A percentile compares a stretch with the other conserved stretches of the same genome.
phyloP scores from a whole-genome alignment of 2,888 invertebrate genomes.

The Cephus nigrinus region DNA sequence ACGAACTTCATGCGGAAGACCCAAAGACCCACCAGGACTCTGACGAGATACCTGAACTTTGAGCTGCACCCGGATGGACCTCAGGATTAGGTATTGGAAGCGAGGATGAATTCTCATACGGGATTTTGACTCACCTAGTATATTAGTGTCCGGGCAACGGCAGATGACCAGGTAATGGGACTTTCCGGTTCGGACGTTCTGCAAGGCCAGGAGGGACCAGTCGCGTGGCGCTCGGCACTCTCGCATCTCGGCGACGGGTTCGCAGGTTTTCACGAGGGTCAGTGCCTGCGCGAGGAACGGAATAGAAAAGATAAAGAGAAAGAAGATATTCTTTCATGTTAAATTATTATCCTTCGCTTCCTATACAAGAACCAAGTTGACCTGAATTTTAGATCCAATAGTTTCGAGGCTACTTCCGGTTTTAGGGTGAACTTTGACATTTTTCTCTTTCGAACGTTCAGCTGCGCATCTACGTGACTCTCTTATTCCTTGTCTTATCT shows the following conservation, averaged over 20 bases:
- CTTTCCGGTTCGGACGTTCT: slow-evolving; percentile 92
- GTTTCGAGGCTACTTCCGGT: neutral
- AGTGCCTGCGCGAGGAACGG: slow-evolving; percentile 70
- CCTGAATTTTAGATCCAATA: no score
- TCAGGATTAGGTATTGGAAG: neutral
- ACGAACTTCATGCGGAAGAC: no score
- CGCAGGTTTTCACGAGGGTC: slow-evolving; percentile 93
- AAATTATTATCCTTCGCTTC: neutral
- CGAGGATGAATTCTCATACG: neutral
- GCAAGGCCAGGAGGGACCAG: slow-evolving; percentile 91
- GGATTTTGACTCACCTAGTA: slow-evolving; percentile 75
- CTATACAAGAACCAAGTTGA: neutral
- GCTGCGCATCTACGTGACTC: neutral
- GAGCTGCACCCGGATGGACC: neutral
- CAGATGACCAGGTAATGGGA: slow-evolving; percentile 94
- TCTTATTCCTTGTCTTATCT: neutral
- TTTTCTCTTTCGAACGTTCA: no score
- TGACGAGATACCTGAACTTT: neutral
- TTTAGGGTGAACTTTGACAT: no score
- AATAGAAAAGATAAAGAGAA: neutral
- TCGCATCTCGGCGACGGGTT: slow-evolving; percentile 90
- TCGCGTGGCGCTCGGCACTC: slow-evolving; percentile 89
- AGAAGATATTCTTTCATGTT: accelerated
- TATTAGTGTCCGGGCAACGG: slow-evolving; percentile 85
- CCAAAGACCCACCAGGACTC: no score